phyloP scores from a whole-genome alignment of 2,888 invertebrate genomes.

The Branchinecta sandiegonensis region DNA sequence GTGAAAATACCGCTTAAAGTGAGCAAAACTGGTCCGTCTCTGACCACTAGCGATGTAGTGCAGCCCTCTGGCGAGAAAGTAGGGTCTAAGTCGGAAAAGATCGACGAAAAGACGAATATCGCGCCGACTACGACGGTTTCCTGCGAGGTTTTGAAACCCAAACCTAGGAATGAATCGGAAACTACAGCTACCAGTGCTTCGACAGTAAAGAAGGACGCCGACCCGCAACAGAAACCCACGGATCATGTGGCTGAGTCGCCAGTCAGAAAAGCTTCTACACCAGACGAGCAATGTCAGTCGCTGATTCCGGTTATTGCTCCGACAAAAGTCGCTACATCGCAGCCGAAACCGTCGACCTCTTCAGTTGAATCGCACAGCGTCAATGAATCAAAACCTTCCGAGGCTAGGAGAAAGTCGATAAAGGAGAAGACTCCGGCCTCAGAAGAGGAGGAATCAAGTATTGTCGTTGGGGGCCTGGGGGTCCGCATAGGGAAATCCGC shows the following conservation, averaged over 20 bases:
- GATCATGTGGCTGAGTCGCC: background rate
- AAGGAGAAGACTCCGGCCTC: constrained; percentile 9
- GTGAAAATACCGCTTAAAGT: constrained; percentile 20
- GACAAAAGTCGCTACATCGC: too few relatives aligned
- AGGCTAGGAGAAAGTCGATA: background rate
- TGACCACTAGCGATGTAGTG: background rate
- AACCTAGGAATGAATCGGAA: constrained; percentile 26
- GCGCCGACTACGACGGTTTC: too few relatives aligned
- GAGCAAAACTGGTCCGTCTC: constrained; percentile 12
- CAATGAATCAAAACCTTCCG: background rate
- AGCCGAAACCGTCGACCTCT: too few relatives aligned
- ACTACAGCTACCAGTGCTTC: background rate
- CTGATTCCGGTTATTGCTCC: too few relatives aligned
- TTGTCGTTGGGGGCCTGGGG: constrained; percentile 23
- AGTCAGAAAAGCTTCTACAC: background rate
- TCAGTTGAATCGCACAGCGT: background rate
- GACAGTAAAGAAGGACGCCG: background rate
- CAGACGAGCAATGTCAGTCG: background rate
- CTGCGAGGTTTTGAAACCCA: constrained; percentile 18
- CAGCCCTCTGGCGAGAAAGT: background rate
- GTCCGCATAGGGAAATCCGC: constrained; percentile 22
- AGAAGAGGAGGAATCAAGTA: constrained; percentile 19
- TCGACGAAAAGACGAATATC: constrained; percentile 29
- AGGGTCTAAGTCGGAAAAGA: constrained; percentile 30
- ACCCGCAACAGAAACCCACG: background rate